A percentile compares a stretch with the other conserved stretches of the same genome.
Conservation (phyloP, 1,140 invertebrate genomes). For the Vanessa tameamea region DNA sequence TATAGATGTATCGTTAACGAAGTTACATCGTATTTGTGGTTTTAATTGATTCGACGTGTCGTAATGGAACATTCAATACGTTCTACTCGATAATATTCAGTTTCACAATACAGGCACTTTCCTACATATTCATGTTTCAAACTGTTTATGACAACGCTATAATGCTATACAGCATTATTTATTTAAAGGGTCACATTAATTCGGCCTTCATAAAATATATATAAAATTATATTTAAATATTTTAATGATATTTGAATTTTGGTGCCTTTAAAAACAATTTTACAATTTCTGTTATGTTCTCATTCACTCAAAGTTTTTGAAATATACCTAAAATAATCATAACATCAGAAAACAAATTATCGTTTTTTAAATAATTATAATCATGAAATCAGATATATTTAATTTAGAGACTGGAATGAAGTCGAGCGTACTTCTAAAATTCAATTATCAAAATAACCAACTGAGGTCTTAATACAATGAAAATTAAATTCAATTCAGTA, state of each 20-base stretch:
- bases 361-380: no score
- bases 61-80: constrained; percentile 2
- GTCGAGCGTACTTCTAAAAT: neutral
- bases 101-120: neutral
- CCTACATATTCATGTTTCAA: neutral
- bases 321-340: no score
- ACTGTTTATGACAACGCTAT: neutral
- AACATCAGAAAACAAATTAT: no score
- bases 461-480: constrained; percentile 6
- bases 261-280: no score
- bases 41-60: neutral
- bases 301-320: no score
- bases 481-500: constrained; percentile 25
- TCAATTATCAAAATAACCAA: constrained; percentile 18
- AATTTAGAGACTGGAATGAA: neutral
- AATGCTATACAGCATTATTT: no score
- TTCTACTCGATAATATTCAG: neutral
- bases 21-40: neutral
- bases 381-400: neutral
- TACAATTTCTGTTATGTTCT: no score
- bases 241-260: no score
- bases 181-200: no score
- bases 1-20: constrained; percentile 2
- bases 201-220: no score
- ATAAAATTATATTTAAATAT: no score